These are phyloP conservation scores for Anthopleura xanthogrammica DNA, from an alignment of 92 coral and sea anemone genomes.

Conservation along the genomic window DNA sequence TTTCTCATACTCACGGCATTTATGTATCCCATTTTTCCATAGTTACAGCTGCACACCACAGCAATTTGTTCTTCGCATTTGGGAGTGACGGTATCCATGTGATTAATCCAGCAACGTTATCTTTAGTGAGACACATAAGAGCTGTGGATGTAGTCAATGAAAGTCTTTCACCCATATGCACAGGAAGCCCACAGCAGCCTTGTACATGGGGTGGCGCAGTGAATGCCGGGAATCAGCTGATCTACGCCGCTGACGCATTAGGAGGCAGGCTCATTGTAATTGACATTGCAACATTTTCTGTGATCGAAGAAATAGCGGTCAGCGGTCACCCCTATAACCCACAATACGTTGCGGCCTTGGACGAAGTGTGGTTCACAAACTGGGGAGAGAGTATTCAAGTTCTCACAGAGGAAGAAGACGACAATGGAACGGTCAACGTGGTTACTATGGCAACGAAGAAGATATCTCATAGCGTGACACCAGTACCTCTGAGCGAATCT, in stretches of 20 bases:
- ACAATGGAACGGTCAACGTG: conserved; percentile 62
- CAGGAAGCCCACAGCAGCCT: conserved; percentile 36
- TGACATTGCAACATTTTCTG: conserved; percentile 33
- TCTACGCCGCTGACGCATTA: conserved; percentile 57
- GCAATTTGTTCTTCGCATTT: conserved; percentile 53
- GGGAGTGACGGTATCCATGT: conserved; percentile 65
- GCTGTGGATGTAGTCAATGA: conserved; percentile 63
- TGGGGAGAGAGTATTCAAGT: conserved; percentile 41
- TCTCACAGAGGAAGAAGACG: conserved; percentile 64
- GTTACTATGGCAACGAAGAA: conserved; percentile 47
- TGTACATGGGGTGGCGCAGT: conserved; percentile 76
- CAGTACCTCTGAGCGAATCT: conserved; percentile 18
- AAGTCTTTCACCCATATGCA: conserved; percentile 45
- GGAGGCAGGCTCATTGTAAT: conserved; percentile 60
- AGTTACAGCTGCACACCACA: background rate
- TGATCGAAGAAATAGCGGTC: conserved; percentile 43
- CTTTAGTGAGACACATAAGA: conserved; percentile 47
- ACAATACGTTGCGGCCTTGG: conserved; percentile 50
- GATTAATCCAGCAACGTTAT: conserved; percentile 56
- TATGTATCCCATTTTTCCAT: too few relatives aligned
- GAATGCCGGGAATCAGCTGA: conserved; percentile 38
- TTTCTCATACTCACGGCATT: too few relatives aligned
- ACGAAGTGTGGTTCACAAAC: conserved; percentile 58
- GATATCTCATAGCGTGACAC: conserved; percentile 39
- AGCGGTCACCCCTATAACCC: conserved; percentile 49